A percentile compares a stretch with the other conserved stretches of the same genome.
phyloP scores from a whole-genome alignment of 2,888 invertebrate species.

The Dryobotodes eremita region DNA sequence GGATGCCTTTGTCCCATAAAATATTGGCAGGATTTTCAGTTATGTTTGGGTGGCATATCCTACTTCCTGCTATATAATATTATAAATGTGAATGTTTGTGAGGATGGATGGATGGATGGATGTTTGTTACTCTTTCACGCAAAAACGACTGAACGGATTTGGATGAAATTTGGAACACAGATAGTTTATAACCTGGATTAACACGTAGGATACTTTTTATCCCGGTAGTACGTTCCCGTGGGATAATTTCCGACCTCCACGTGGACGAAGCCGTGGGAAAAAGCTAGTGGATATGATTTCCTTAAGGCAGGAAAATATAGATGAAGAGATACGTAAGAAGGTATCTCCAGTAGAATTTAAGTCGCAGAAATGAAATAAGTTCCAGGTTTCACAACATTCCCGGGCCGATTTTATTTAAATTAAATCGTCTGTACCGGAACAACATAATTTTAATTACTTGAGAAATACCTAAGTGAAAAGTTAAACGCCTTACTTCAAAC shows the following conservation, averaged over 20 bases:
- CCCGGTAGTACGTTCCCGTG: no score
- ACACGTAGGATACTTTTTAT: no score
- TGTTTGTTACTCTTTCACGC: no score
- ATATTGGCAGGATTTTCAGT: background rate
- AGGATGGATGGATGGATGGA: no score
- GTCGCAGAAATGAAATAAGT: background rate
- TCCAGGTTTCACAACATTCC: background rate
- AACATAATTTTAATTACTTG: background rate
- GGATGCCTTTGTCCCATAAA: background rate
- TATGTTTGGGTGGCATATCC: background rate
- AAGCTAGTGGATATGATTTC: background rate
- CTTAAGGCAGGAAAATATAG: background rate
- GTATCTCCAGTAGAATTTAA: background rate
- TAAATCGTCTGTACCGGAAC: no score
- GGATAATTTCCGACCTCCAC: no score
- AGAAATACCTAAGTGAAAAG: background rate
- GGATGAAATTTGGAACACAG: no score
- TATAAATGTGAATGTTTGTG: no score
- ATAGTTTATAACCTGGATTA: no score
- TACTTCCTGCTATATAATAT: no score
- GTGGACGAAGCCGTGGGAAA: no score
- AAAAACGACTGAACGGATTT: no score
- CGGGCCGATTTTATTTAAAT: background rate
- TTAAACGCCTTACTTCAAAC: background rate
- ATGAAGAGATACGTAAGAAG: background rate